Percentiles rank a stretch among this genome's conserved stretches.
phyloP scores from a whole-genome alignment of 2,888 invertebrate genomes.

The Exephanes ischioxanthus region DNA sequence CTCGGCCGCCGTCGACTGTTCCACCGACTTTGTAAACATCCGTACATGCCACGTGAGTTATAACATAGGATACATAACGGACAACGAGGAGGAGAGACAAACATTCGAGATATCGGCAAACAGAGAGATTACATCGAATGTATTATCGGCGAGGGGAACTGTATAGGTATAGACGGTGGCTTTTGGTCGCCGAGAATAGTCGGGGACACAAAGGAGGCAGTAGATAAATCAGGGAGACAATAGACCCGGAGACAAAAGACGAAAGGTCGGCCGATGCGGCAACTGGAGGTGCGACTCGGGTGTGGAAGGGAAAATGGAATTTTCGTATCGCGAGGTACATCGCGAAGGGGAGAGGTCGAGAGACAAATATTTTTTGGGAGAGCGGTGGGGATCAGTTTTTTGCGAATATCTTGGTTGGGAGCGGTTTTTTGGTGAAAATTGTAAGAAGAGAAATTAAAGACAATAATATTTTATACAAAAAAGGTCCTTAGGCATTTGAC shows the following conservation, averaged over 20 bases:
- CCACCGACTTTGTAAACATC: conserved; percentile 48
- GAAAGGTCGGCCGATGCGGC: background rate
- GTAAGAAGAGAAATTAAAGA: too few relatives aligned
- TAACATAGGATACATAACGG: conserved; percentile 22
- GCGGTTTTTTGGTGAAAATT: too few relatives aligned
- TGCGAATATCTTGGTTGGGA: background rate
- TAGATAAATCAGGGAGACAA: conserved; percentile 18
- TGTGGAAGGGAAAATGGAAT: conserved; percentile 5
- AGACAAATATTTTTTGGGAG: background rate
- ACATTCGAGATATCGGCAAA: conserved; percentile 39
- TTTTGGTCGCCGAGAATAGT: background rate
- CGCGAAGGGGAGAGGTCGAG: background rate
- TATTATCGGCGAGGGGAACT: background rate
- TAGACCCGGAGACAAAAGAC: background rate
- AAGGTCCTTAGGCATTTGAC: too few relatives aligned
- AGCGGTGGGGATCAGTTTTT: background rate
- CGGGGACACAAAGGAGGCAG: conserved; percentile 3
- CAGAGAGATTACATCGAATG: conserved; percentile 10
- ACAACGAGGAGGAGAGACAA: conserved; percentile 6
- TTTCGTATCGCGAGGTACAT: background rate
- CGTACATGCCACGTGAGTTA: conserved; percentile 24
- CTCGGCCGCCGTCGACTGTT: background rate
- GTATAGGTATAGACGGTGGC: background rate
- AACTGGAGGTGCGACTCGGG: background rate
- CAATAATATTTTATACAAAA: background rate